Evolutionary conservation across 2,888 invertebrate genomes (phyloP).

Genomic region (Aethes cnicana): DNA sequence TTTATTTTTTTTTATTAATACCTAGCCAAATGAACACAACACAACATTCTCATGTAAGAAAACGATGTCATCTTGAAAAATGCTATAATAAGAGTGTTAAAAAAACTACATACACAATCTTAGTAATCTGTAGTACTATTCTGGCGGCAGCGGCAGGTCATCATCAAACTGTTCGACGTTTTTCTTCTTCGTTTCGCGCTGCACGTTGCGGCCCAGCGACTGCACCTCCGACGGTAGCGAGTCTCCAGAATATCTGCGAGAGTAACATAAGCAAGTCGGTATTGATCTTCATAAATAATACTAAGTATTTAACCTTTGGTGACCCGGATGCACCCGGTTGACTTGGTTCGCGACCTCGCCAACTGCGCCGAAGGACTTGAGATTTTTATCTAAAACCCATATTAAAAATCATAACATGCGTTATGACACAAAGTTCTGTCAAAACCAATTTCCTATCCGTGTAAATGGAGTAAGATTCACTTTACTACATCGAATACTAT

Average conservation of each 20-base stretch:
- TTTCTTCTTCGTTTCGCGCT: conserved; percentile 56
- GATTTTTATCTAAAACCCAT: no score
- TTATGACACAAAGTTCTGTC: no score
- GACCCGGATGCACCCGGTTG: no score
- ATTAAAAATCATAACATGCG: no score
- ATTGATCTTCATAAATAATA: no score
- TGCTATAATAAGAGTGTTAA: conserved; percentile 2
- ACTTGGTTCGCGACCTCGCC: no score
- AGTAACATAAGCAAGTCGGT: neutral
- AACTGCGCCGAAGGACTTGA: no score
- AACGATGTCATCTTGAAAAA: neutral
- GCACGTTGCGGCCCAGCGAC: conserved; percentile 47
- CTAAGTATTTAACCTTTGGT: no score
- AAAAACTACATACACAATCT: conserved; percentile 3
- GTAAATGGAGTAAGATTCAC: no score
- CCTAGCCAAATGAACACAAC: neutral
- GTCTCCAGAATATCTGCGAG: conserved; percentile 38
- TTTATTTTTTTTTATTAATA: conserved; percentile 4
- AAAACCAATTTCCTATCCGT: no score
- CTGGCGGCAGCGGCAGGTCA: conserved; percentile 74
- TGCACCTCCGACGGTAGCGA: conserved; percentile 48
- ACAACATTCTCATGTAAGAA: neutral
- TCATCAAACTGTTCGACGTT: conserved; percentile 62
- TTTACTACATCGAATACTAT: no score
- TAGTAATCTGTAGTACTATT: conserved; percentile 42